Evolutionary conservation across 1,140 invertebrate genomes (phyloP), one percentile per base, ranked within the genome.

Genomic region (Drosophila kikkawai): DNA sequence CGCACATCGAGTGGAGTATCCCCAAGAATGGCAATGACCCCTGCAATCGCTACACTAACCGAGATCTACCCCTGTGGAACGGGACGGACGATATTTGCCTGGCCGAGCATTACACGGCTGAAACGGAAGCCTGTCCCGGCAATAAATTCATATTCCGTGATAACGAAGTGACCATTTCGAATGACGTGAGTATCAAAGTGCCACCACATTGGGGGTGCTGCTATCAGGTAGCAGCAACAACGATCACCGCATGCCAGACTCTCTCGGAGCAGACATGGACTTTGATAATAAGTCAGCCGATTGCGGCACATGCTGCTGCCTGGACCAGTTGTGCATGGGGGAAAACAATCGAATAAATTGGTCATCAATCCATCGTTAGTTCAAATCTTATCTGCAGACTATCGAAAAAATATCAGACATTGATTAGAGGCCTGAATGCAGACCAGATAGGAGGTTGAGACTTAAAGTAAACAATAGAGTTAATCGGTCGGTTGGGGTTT

Each of bases 1-100:
- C 75, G 0, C 96, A 95, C 94, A 81, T 95, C 0, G 26, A 84
- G 6, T 93, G 93, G 67, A 94, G 94, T 0, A 93, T 64, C 94
- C 95, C n/a, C 75, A 91, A 15, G 73, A 90, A 53, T 65, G 93
- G 66, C 75, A 91, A 79, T 34, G 88, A 94, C 4, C 93, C 93
- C 50, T 95, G 95, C 77, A 75, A 70, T 15, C 93, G 93, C 37
- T 95, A 93, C 69, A 71, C 60, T 6, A 83, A 75, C 41, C 53
- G 71, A 19, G 34, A 69, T 84, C 85, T 80, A 17, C 32, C 55
- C 8, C 15, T 48, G 9, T 79, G 79, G 68, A 50, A 77, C 51
- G 63, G 50, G 2, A 60, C 70, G 34, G 19, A 57, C 9, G 57
- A 64, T 0, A 82, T 83, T 32, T 95, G 94, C 66, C 67, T 91